These are phyloP conservation scores for Pristionchus arcanus DNA, from an alignment of 2,888 invertebrate species.

Conservation along the genomic window DNA sequence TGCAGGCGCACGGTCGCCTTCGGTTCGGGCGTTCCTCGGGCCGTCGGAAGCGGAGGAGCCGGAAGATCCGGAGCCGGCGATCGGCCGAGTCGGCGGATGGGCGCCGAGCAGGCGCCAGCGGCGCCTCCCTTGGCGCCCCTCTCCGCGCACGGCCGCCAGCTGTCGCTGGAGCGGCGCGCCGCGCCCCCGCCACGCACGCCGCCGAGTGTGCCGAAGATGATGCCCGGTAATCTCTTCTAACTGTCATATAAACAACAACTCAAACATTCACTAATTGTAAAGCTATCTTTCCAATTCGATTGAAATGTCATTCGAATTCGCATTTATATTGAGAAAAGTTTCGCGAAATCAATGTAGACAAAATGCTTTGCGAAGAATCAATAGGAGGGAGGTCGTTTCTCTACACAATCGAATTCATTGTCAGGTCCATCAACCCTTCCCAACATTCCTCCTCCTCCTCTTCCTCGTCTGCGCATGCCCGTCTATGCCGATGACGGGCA, in stretches of 20 bases:
- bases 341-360: too few relatives aligned
- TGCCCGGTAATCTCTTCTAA: background rate
- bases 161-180: constrained; percentile 34
- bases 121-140: constrained; percentile 18
- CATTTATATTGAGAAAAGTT: too few relatives aligned
- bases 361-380: too few relatives aligned
- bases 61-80: too few relatives aligned
- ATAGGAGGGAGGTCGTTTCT: too few relatives aligned
- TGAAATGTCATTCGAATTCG: too few relatives aligned
- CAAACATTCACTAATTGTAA: too few relatives aligned
- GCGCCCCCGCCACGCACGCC: background rate
- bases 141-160: constrained; percentile 17
- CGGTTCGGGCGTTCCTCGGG: constrained; percentile 7
- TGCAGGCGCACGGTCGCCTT: constrained; percentile 13
- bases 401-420: too few relatives aligned
- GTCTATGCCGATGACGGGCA: constrained; percentile 1
- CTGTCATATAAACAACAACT: too few relatives aligned
- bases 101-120: constrained; percentile 14
- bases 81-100: background rate
- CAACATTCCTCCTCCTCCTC: background rate
- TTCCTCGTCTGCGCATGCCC: background rate
- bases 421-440: background rate
- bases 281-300: background rate
- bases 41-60: background rate
- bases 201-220: background rate